These are phyloP conservation scores for Homalodisca vitripennis DNA, from an alignment of 1,140 invertebrate genomes.

Conservation along the genomic window DNA sequence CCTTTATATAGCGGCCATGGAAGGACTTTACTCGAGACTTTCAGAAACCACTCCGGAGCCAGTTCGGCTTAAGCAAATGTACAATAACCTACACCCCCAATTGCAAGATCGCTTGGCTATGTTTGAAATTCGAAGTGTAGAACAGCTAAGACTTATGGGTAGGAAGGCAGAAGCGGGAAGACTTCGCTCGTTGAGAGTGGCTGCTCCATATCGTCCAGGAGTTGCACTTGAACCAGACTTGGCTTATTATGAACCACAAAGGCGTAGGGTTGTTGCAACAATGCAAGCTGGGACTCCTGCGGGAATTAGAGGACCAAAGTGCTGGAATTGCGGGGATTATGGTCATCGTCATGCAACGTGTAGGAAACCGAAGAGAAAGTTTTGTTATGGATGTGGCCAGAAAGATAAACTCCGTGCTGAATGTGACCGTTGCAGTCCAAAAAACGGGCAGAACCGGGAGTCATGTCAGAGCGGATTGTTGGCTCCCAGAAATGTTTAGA, in stretches of 20 bases:
- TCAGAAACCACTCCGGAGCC: neutral
- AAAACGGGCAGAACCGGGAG: neutral
- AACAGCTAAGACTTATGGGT: neutral
- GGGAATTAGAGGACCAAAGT: neutral
- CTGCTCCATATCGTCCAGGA: neutral
- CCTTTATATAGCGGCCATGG: neutral
- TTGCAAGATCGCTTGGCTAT: neutral
- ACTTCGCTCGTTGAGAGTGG: neutral
- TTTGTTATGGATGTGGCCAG: constrained; percentile 4
- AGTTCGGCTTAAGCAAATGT: neutral
- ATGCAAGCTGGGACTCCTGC: neutral
- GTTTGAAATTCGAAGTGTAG: neutral
- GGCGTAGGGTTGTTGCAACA: neutral
- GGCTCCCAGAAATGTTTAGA: neutral
- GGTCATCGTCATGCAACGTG: constrained; percentile 11
- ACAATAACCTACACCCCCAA: neutral
- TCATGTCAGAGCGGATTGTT: neutral
- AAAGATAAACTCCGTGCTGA: neutral
- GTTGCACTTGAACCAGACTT: neutral
- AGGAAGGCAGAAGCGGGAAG: neutral
- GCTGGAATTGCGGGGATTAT: constrained; percentile 4
- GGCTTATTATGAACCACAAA: neutral
- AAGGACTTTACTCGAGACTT: neutral
- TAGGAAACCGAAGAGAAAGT: constrained; percentile 4
- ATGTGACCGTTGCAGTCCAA: neutral